These are phyloP conservation scores for Cryptops parisi DNA, from an alignment of 2,888 invertebrate genomes.

Conservation along the genomic window DNA sequence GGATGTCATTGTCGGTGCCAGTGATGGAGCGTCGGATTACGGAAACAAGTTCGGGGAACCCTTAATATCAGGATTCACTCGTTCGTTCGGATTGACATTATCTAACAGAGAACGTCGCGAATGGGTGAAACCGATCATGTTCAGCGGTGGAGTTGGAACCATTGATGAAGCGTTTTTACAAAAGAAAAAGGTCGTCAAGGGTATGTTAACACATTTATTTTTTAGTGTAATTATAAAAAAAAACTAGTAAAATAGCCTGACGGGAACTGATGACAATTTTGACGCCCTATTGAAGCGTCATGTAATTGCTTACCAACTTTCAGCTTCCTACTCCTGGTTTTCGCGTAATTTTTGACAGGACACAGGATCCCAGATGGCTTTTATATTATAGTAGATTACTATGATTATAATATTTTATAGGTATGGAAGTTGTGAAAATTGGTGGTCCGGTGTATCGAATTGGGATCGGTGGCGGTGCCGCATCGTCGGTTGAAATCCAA, in stretches of 20 bases:
- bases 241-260: no score
- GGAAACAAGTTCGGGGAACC: constrained; percentile 99
- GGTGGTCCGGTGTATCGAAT: constrained; percentile 97
- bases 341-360: no score
- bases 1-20: constrained; percentile 84
- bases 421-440: constrained; percentile 83
- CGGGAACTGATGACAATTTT: no score
- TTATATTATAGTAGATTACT: no score
- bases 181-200: constrained; percentile 39
- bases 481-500: constrained; percentile 88
- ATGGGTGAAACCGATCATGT: constrained; percentile 98
- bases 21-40: constrained; percentile 96
- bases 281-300: background rate
- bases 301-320: no score
- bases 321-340: no score
- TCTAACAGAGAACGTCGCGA: constrained; percentile 55
- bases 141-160: constrained; percentile 87
- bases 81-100: constrained; percentile 70
- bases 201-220: no score
- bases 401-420: constrained; percentile 36
- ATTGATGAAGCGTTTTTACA: constrained; percentile 68
- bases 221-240: no score
- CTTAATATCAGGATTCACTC: constrained; percentile 73
- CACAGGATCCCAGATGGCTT: no score
- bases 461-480: constrained; percentile 97